Conservation (phyloP, 2,797 vertebrate species). For the Pelodytes ibericus region DNA sequence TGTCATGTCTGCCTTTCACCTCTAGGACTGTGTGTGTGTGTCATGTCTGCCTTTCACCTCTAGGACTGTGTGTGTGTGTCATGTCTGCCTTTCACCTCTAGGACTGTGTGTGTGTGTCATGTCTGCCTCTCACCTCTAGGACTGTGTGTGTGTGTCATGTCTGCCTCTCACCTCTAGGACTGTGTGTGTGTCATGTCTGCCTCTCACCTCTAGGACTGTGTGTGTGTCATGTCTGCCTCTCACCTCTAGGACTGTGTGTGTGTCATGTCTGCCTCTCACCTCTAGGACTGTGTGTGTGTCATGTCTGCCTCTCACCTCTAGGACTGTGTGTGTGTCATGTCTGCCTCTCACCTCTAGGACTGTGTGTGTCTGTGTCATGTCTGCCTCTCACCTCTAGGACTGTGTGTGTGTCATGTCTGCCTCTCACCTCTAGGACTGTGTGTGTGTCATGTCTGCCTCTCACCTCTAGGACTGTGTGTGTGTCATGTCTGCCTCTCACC, state of each 20-base stretch:
- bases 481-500: no score
- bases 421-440: no score
- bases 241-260: neutral
- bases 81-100: neutral
- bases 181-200: neutral
- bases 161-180: neutral
- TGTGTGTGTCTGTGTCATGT: no score
- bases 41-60: neutral
- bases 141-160: neutral
- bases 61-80: neutral
- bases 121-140: neutral
- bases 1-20: no score
- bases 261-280: neutral
- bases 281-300: neutral
- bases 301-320: neutral
- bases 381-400: neutral
- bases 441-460: neutral
- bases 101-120: neutral
- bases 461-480: neutral
- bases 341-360: neutral
- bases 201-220: neutral
- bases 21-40: neutral
- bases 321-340: neutral
- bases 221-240: neutral
- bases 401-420: no score